Base-by-base conservation (phyloP, 1,140 invertebrate species). In the Meloidogyne exigua region DNA sequence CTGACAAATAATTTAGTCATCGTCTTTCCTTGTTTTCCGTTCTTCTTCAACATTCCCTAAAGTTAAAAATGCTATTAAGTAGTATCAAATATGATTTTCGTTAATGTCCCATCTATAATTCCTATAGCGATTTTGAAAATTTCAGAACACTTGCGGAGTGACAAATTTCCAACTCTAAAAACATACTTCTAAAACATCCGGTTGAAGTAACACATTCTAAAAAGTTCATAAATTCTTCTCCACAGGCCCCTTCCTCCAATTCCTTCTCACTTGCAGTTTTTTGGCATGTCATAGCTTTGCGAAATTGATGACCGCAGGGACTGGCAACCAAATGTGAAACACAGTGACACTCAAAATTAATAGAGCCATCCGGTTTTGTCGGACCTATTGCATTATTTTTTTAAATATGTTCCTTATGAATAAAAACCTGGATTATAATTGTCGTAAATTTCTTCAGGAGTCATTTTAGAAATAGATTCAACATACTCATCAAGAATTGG, bases 341-440 rank as follows among this genome's bases (percentile, higher is more conserved):
- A 63, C 84, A 86, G 64, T 86, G 84, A 69, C 84, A 86, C 66
- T 87, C 85, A 71, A 86, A 86, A 67, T 86, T 86, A 12, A 85
- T 68, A 32, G 78, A 64, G 5, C 84, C 84, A 75, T 86, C 84
- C 5, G 84, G 79, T 36, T 86, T 85, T 25, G 76, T 78, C 7
- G 84, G 81, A 21, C 83, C 83, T 85, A 39, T 77, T 81, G 66
- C 25, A 69, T n/a, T 4, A 10, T 18, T 32, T 71, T 23, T 12
- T 15, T 66, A 10, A 79, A 39, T 26, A 21, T 42, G 5, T 23
- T 25, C 11, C 15, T 21, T 25, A 13, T 39, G n/a, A 80, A 28
- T 15, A 76, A n/a, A 62, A 67, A 87, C 84, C 84, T 62, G 84
- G 84, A 76, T 85, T 85, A 66, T 81, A 82, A 32, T 78, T 76